phyloP scores from a whole-genome alignment of 1,140 invertebrate genomes.

The Ostrea denselamellosa region DNA sequence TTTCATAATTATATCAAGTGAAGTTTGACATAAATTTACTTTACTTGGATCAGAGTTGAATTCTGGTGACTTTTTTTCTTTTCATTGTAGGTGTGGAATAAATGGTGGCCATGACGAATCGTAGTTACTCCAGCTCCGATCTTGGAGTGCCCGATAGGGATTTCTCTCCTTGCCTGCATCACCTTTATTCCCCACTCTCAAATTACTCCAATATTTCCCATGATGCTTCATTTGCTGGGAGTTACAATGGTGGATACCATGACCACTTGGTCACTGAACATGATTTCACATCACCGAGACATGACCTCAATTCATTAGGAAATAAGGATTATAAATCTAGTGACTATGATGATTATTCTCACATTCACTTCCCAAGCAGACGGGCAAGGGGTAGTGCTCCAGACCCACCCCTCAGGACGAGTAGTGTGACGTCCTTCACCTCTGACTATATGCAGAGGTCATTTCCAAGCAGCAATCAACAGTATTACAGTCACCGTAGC shows the following conservation, averaged over 20 bases:
- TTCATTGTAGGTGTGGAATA: conserved; percentile 47
- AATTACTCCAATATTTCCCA: conserved; percentile 53
- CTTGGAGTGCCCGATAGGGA: conserved; percentile 47
- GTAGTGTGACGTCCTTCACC: conserved; percentile 53
- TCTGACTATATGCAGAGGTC: conserved; percentile 55
- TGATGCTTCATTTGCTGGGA: conserved; percentile 36
- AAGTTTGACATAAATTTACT: background rate
- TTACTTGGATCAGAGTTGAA: background rate
- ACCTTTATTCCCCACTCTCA: conserved; percentile 54
- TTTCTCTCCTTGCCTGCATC: conserved; percentile 51
- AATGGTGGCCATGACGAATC: conserved; percentile 52
- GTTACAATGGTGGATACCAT: background rate
- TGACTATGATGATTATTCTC: conserved; percentile 53
- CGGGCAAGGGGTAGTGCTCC: conserved; percentile 3
- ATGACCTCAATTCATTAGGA: background rate
- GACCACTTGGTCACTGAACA: background rate
- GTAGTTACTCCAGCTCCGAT: conserved; percentile 51
- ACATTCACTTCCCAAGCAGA: conserved; percentile 48
- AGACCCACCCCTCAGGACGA: conserved; percentile 51
- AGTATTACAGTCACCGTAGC: conserved; percentile 42
- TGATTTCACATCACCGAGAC: background rate
- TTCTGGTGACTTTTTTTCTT: background rate
- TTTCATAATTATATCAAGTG: background rate
- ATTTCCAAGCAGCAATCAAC: conserved; percentile 43
- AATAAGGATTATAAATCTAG: conserved; percentile 8